A percentile compares a stretch with the other conserved stretches of the same genome.
Evolutionary conservation across 1,140 invertebrate species (phyloP).

Genomic region (Glomeris maerens): DNA sequence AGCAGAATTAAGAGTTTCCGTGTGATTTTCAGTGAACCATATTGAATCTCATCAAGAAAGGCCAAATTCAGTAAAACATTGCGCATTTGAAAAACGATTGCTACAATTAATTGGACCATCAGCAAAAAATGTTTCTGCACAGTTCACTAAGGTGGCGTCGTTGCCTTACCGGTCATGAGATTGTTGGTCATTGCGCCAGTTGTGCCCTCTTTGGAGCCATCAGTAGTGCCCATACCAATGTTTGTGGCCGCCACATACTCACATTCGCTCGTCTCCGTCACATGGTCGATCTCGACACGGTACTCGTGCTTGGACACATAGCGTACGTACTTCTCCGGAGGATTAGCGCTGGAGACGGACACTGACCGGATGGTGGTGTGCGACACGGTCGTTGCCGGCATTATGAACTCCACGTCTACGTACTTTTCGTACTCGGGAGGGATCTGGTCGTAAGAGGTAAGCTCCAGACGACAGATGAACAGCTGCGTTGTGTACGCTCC

Average conservation of each 20-base stretch:
- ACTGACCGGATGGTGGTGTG: slow-evolving; percentile 93
- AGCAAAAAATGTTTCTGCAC: no score
- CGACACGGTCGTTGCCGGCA: slow-evolving; percentile 94
- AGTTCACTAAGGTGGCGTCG: no score
- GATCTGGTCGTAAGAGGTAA: slow-evolving; percentile 94
- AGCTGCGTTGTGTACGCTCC: slow-evolving; percentile 93
- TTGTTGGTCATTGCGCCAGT: no score
- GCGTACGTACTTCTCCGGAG: slow-evolving; percentile 95
- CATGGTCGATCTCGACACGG: slow-evolving; percentile 72
- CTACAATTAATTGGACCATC: no score
- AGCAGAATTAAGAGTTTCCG: no score
- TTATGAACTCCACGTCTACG: slow-evolving; percentile 91
- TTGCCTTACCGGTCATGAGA: no score
- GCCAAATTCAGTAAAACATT: no score
- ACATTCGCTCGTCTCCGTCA: slow-evolving; percentile 53
- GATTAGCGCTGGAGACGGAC: slow-evolving; percentile 75
- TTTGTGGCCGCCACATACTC: slow-evolving; percentile 60
- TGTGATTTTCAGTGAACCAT: no score
- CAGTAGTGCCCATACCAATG: no score
- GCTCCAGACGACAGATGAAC: slow-evolving; percentile 76
- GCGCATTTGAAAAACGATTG: no score
- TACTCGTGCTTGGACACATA: slow-evolving; percentile 56
- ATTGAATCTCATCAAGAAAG: no score
- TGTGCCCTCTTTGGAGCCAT: no score
- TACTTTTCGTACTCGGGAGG: slow-evolving; percentile 78